Base-by-base conservation (phyloP, 2,888 invertebrate species). In the Limnephilus rhombicus region DNA sequence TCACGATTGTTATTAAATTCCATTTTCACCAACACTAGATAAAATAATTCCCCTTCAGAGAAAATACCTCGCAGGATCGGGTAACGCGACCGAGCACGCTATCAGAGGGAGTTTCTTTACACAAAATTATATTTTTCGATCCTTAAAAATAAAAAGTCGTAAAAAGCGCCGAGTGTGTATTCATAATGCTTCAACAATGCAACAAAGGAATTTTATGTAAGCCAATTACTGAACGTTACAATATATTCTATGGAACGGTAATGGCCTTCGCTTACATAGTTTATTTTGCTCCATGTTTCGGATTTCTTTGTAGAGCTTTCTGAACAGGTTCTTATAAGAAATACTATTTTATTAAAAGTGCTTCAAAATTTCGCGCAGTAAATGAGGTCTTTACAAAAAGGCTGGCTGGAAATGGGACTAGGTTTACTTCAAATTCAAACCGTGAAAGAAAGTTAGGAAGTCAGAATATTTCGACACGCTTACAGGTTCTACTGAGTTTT, bases 161-260 rank as follows among this genome's bases (percentile, higher is more conserved):
- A 68, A n/a, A 68, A 68, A n/a, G 68, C 68, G n/a, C 68, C 68
- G 68, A 68, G 68, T 82, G 34, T 34, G 82, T 34, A 34, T 82
- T 82, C 29, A 82, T 34, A 82, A 82, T 82, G 34, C 31, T 34
- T 82, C 82, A 82, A 34, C 34, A 82, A 82, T 82, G 31, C 82
- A 82, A 82, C 82, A 82, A 82, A 31, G 82, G 34, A 82, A 82
- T 82, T 68, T 68, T 68, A 68, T 68, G 68, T n/a, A 68, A 68
- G 68, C 68, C 68, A 68, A 68, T 68, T 68, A 68, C 68, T 9
- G 68, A 68, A 68, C n/a, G 24, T 68, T 68, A 68, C 68, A 68
- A 68, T 68, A 68, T 68, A 68, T 68, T 68, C 68, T 68, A 68
- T n/a, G 2, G 68, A 68, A 68, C 68, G 68, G 68, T 68, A 68